phyloP scores from a whole-genome alignment of 2,888 invertebrate genomes.

The Stegophylla sp. region DNA sequence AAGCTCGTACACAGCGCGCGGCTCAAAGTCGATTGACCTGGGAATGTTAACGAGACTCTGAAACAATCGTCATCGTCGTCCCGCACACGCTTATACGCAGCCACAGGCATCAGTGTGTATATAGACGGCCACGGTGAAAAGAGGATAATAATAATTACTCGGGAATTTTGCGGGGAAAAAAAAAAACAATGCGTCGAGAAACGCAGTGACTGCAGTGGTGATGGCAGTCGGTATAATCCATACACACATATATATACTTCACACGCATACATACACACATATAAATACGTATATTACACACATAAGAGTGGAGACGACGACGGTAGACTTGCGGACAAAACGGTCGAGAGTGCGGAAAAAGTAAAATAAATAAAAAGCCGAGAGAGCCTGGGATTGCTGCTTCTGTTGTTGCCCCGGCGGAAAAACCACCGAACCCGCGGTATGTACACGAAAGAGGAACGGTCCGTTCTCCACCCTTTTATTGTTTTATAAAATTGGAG shows the following conservation, averaged over 20 bases:
- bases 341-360: not conserved
- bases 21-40: not conserved
- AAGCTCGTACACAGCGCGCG: no score
- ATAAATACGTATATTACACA: not conserved
- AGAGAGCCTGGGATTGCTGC: constrained; percentile 10
- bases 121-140: not conserved
- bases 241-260: not conserved
- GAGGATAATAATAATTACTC: constrained; percentile 9
- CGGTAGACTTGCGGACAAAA: not conserved
- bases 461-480: constrained; percentile 54
- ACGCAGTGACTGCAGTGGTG: not conserved
- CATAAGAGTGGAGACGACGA: not conserved
- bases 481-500: constrained; percentile 55
- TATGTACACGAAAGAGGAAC: constrained; percentile 32
- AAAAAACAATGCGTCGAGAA: constrained; percentile 22
- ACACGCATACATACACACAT: not conserved
- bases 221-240: not conserved
- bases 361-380: constrained; percentile 42
- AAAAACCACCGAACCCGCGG: not conserved
- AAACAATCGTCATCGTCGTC: constrained; percentile 35
- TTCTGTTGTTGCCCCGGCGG: not conserved
- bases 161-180: constrained; percentile 1
- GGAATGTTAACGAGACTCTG: constrained; percentile 51
- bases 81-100: not conserved
- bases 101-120: not conserved